Conservation (phyloP, 2,888 invertebrate species). For the Molanna angustata region DNA sequence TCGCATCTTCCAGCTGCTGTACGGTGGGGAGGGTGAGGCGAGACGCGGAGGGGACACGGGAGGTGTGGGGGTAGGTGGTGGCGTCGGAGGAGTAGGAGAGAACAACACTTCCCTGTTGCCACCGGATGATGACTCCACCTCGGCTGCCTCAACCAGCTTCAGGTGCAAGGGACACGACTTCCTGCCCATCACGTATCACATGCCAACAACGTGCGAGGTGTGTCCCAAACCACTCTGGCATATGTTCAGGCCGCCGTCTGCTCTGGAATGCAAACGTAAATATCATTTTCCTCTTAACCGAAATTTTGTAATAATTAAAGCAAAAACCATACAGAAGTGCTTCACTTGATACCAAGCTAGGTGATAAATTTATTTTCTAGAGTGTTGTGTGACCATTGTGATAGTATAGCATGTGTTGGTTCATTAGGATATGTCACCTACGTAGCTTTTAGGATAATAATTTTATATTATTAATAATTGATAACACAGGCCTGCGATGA, state of each 20-base stretch:
- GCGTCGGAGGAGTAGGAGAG: slow-evolving; percentile 44
- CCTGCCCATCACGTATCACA: slow-evolving; percentile 93
- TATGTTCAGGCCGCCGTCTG: slow-evolving; percentile 96
- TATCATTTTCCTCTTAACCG: no score
- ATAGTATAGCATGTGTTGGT: no score
- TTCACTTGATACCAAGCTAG: no score
- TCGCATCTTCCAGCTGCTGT: slow-evolving; percentile 94
- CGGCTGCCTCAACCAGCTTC: slow-evolving; percentile 53
- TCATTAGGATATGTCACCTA: no score
- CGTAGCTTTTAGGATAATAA: no score
- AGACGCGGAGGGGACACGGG: slow-evolving; percentile 69
- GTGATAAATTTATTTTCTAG: no score
- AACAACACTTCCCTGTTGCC: slow-evolving; percentile 42
- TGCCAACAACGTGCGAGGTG: slow-evolving; percentile 97
- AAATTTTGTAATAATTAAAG: no score
- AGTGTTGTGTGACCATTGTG: no score
- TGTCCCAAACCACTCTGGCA: slow-evolving; percentile 97
- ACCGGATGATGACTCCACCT: slow-evolving; percentile 42
- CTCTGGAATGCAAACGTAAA: slow-evolving; percentile 93
- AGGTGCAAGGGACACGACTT: slow-evolving; percentile 94
- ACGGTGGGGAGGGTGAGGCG: slow-evolving; percentile 95
- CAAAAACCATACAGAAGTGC: no score
- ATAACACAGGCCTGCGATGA: no score
- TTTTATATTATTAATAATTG: no score
- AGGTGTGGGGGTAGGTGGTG: slow-evolving; percentile 68